Conservation (phyloP, 2,888 invertebrate genomes). For the Lysandra bellargus region DNA sequence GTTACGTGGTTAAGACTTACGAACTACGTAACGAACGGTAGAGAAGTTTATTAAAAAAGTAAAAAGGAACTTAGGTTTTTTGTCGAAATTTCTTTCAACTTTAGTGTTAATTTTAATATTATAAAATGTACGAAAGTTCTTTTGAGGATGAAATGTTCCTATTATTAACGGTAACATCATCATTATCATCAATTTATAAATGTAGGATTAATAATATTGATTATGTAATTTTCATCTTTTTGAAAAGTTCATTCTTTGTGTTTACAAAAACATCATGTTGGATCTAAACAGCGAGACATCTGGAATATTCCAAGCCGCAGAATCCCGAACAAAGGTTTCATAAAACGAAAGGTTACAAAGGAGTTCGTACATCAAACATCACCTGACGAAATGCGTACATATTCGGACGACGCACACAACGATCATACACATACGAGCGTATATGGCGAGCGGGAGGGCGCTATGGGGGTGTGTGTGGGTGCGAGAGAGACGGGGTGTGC, state of each 20-base stretch:
- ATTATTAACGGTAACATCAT: too few relatives aligned
- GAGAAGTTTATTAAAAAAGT: too few relatives aligned
- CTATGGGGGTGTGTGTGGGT: conserved; percentile 46
- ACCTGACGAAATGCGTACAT: conserved; percentile 53
- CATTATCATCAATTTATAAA: too few relatives aligned
- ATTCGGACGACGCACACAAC: conserved; percentile 56
- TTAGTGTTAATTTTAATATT: too few relatives aligned
- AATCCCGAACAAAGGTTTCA: conserved; percentile 45
- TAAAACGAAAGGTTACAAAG: conserved; percentile 46
- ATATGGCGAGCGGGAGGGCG: conserved; percentile 62
- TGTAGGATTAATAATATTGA: too few relatives aligned
- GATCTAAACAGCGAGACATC: neutral
- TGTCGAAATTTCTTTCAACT: neutral
- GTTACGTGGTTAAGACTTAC: too few relatives aligned
- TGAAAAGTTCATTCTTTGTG: neutral
- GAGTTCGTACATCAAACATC: conserved; percentile 44
- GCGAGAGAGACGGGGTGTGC: conserved; percentile 71
- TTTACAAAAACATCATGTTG: neutral
- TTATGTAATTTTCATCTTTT: too few relatives aligned
- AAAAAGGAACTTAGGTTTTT: too few relatives aligned
- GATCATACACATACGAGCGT: conserved; percentile 63
- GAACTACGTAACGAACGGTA: too few relatives aligned
- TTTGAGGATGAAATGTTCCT: too few relatives aligned
- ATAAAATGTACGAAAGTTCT: too few relatives aligned
- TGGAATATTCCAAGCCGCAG: conserved; percentile 34